Base-by-base conservation (phyloP, 2,888 invertebrate genomes). In the Drosophila subquinaria region DNA sequence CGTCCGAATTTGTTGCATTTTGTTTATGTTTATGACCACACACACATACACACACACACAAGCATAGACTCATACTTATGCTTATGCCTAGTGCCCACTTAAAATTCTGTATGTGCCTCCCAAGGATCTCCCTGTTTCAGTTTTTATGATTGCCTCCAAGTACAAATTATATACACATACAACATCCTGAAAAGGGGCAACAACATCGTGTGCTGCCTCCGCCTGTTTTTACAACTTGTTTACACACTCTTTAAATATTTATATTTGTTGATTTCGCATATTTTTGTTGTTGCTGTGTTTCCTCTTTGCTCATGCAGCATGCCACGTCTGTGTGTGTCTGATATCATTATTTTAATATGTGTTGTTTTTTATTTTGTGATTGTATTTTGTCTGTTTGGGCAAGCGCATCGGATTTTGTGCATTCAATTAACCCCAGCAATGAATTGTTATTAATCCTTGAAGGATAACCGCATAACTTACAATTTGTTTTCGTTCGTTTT, bases 151-250 rank as follows among this genome's bases (percentile, higher is more conserved):
- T 72, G 68, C 73, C 42, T 4, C 50, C 23, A 38, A 35, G 47
- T 36, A 63, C 45, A 30, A 8, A 30, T 30, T 30, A 30, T 30
- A 8, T 30, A 30, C 57, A 59, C 45, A 72, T 61, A 72, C 65
- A 69, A 65, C 64, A 69, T 59, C 50, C 45, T 40, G 40, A 43
- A 51, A 33, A 33, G n/a, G 5, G 38, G 57, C 53, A 55, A 36
- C 57, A 38, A 55, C 56, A 33, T 56, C 40, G 48, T 50, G 35
- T 57, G 55, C 53, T 56, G 43, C 9, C 23, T 57, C 11, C 11
- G 45, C 45, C 53, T 62, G 69, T 69, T 71, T 77, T 75, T 80
- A 72, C 73, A 65, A 74, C 71, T 76, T 73, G 79, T 76, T 72
- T 77, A 77, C 76, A 76, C 76, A 62, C 42, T 69, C 51, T 62